Conservation (phyloP, 2,797 vertebrate genomes). For the Arnoldichthys spilopterus region DNA sequence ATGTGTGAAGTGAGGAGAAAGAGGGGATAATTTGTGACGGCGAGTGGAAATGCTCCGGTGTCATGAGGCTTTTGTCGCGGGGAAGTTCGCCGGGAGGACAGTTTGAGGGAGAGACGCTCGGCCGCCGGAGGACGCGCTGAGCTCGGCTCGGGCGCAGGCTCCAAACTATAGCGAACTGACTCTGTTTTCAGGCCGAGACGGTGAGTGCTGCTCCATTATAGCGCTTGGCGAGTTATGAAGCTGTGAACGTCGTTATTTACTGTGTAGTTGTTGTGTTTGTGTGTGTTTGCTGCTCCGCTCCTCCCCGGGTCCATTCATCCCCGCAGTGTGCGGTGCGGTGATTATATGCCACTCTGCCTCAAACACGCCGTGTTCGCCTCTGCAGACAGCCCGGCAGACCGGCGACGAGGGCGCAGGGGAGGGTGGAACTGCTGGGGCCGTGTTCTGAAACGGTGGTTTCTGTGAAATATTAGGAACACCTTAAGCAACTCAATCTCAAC, state of each 20-base stretch:
- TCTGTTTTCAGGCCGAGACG: no score
- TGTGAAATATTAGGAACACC: neutral
- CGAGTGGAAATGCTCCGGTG: constrained; percentile 40
- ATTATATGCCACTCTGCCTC: no score
- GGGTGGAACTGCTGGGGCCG: neutral
- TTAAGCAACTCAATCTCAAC: neutral
- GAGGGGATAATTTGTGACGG: constrained; percentile 25
- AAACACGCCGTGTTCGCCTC: no score
- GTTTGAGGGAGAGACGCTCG: constrained; percentile 36
- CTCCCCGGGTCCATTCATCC: neutral
- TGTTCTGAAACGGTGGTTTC: neutral
- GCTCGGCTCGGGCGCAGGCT: no score
- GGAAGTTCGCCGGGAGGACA: constrained; percentile 49
- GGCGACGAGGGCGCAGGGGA: neutral
- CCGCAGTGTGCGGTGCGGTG: neutral
- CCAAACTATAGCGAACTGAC: no score
- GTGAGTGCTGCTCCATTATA: no score
- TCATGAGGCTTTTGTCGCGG: constrained; percentile 44
- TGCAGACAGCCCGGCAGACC: no score
- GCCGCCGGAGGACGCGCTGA: no score
- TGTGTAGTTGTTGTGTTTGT: neutral
- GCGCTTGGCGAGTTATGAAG: no score
- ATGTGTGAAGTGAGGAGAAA: constrained; percentile 49
- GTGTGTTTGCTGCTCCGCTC: neutral
- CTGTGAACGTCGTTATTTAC: no score